These are phyloP conservation scores for Pipra filicauda DNA, from an alignment of 2,113 vertebrate species.

Conservation along the genomic window DNA sequence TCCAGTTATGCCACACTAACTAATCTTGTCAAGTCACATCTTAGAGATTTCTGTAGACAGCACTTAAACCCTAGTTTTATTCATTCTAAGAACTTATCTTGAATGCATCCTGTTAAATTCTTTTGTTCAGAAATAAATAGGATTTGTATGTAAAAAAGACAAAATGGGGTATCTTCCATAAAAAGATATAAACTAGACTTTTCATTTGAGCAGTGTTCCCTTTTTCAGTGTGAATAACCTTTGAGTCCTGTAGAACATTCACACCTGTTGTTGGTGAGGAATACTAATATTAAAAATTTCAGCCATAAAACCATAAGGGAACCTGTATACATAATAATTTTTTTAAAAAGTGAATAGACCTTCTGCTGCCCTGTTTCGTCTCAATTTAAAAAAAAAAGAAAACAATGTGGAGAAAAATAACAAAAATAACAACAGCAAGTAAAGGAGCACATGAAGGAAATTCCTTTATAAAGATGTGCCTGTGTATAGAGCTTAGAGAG, in stretches of 20 bases:
- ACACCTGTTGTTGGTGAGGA: neutral
- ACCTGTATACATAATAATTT: neutral
- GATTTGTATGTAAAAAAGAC: neutral
- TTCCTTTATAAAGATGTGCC: neutral
- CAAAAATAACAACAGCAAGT: neutral
- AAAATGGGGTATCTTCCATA: neutral
- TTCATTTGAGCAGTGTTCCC: neutral
- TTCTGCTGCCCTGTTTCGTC: neutral
- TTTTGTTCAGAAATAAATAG: neutral
- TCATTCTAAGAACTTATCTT: neutral
- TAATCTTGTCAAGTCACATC: neutral
- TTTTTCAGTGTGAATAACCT: neutral
- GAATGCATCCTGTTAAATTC: neutral
- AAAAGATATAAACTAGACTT: neutral
- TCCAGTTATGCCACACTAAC: neutral
- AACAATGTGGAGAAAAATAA: neutral
- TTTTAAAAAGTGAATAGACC: fast-evolving
- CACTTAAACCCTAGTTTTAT: neutral
- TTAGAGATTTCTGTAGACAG: neutral
- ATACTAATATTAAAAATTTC: neutral
- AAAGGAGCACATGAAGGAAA: neutral
- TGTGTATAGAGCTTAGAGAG: neutral
- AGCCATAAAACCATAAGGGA: neutral
- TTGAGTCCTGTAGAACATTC: neutral
- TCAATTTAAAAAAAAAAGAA: neutral